phyloP scores from a whole-genome alignment of 2,888 invertebrate genomes.

The Eristalinus aeneus region DNA sequence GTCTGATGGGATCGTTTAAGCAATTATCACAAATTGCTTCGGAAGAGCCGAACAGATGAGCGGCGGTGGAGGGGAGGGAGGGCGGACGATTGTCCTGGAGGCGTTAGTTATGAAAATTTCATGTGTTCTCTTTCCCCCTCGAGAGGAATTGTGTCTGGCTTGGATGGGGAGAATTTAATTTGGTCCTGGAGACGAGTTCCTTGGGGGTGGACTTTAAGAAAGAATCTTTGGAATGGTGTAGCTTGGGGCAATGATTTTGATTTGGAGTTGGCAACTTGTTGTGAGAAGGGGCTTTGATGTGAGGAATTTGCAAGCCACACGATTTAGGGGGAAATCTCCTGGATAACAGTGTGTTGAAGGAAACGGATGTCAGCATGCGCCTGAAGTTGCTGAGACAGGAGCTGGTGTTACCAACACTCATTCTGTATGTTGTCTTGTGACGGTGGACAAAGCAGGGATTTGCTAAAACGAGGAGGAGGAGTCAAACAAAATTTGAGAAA shows the following conservation, averaged over 20 bases:
- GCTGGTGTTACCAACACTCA: too few relatives aligned
- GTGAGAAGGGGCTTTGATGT: too few relatives aligned
- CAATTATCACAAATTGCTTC: slow-evolving; percentile 67
- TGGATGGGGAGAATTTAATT: neutral
- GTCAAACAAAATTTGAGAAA: too few relatives aligned
- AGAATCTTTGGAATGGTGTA: neutral
- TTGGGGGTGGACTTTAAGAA: neutral
- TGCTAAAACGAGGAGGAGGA: too few relatives aligned
- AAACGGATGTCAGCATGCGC: too few relatives aligned
- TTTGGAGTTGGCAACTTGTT: neutral
- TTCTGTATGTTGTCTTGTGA: too few relatives aligned
- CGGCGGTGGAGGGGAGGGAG: neutral
- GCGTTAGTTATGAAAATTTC: slow-evolving; percentile 36
- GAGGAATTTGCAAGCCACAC: too few relatives aligned
- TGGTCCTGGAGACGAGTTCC: neutral
- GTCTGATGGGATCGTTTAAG: slow-evolving; percentile 65
- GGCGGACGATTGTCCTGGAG: neutral
- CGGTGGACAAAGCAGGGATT: too few relatives aligned
- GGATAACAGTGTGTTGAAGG: too few relatives aligned
- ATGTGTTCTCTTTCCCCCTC: neutral
- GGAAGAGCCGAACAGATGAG: neutral
- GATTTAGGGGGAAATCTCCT: too few relatives aligned
- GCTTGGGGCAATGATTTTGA: neutral
- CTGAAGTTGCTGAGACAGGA: too few relatives aligned
- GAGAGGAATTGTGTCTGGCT: neutral